Percentiles rank a stretch among this genome's conserved stretches.
phyloP scores from a whole-genome alignment of 2,797 vertebrate genomes.

The Okamejei kenojei region DNA sequence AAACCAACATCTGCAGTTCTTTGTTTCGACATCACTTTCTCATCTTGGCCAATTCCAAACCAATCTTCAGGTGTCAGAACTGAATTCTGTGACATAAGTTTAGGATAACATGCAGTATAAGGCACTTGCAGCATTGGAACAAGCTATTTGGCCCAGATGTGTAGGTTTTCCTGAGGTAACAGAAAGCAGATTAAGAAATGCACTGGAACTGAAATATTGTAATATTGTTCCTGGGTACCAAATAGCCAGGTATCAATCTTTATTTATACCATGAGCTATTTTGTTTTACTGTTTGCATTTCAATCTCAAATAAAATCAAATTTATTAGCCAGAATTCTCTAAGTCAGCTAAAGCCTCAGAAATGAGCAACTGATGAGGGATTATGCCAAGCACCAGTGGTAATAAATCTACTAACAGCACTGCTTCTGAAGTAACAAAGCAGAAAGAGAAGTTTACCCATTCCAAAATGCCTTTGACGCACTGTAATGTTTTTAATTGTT shows the following conservation, averaged over 20 bases:
- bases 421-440: not conserved
- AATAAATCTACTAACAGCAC: slow-evolving; percentile 1
- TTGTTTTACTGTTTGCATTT: not conserved
- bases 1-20: no score
- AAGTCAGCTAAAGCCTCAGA: not conserved
- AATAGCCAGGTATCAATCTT: not conserved
- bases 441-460: not conserved
- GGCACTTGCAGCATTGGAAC: not conserved
- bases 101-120: not conserved
- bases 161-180: not conserved
- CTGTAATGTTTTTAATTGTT: slow-evolving; percentile 2
- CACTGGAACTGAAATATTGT: not conserved
- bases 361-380: slow-evolving; percentile 31
- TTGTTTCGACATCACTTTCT: no score
- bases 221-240: not conserved
- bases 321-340: not conserved
- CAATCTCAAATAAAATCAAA: not conserved
- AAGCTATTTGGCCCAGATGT: not conserved
- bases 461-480: slow-evolving; percentile 6
- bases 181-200: not conserved
- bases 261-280: not conserved
- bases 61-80: not conserved
- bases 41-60: not conserved
- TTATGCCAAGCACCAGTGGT: slow-evolving; percentile 15
- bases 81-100: not conserved